phyloP scores from a whole-genome alignment of 2,888 invertebrate genomes.

The Minunthozetes semirufus region DNA sequence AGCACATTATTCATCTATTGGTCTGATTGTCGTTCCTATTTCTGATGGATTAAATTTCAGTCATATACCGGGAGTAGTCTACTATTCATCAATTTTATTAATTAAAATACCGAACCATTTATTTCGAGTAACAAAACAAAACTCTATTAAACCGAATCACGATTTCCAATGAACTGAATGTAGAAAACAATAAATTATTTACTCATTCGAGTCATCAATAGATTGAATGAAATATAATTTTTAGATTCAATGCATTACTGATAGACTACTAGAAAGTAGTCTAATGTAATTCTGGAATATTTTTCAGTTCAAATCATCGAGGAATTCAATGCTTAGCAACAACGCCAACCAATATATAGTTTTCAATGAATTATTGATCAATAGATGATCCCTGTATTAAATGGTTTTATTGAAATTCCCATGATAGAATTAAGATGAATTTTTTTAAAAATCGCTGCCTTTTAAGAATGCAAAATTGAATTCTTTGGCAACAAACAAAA shows the following conservation, averaged over 20 bases:
- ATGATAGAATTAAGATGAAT: too few species aligned
- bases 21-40: neutral
- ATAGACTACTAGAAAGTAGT: neutral
- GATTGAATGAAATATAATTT: neutral
- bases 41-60: neutral
- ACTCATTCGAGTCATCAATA: neutral
- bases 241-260: too few species aligned
- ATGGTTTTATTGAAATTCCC: too few species aligned
- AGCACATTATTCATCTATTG: neutral
- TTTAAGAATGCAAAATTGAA: too few species aligned
- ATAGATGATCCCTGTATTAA: too few species aligned
- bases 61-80: neutral
- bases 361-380: too few species aligned
- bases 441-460: too few species aligned
- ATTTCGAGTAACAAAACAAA: neutral
- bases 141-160: neutral
- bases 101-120: neutral
- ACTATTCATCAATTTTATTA: conserved; percentile 8
- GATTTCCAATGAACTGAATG: neutral
- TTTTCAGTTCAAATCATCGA: too few species aligned
- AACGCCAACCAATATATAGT: too few species aligned
- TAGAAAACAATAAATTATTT: neutral
- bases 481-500: too few species aligned
- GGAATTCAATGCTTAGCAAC: too few species aligned
- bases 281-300: too few species aligned